Evolutionary conservation across 2,113 vertebrate genomes (phyloP).

Genomic region (Scatophagus argus): DNA sequence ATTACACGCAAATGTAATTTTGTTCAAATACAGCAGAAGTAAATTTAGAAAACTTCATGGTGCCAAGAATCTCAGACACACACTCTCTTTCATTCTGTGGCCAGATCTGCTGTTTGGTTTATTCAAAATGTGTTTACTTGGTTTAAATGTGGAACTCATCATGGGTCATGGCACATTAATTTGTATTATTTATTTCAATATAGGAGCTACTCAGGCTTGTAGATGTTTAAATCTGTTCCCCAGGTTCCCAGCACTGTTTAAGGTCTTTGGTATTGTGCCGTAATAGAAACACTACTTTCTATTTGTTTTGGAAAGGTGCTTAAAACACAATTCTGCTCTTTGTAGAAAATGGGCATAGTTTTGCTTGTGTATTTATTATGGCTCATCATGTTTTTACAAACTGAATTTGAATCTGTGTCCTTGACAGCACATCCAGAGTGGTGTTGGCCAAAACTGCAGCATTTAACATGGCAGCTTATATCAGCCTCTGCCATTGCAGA

Average conservation of each 20-base stretch:
- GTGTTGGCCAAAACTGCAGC: not conserved
- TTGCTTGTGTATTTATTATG: too few relatives aligned
- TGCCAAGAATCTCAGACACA: constrained; percentile 22
- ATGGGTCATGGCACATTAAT: too few relatives aligned
- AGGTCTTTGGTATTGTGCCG: not conserved
- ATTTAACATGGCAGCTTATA: not conserved
- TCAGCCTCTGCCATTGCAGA: not conserved
- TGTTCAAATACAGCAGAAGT: not conserved
- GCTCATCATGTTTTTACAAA: not conserved
- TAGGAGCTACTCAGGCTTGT: not conserved
- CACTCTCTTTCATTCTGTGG: not conserved
- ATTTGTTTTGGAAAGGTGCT: not conserved
- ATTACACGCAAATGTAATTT: not conserved
- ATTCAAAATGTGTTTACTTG: not conserved
- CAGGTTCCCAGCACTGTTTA: not conserved
- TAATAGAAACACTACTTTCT: not conserved
- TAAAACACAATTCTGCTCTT: not conserved
- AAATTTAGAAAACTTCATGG: not conserved
- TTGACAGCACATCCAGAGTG: not conserved
- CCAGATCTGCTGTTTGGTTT: not conserved
- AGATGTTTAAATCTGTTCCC: not conserved
- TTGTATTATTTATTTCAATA: not conserved
- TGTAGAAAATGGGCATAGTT: not conserved
- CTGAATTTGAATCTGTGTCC: not conserved
- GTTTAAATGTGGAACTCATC: not conserved